Evolutionary conservation across 2,888 invertebrate genomes (phyloP).

Genomic region (Axea sp.): DNA sequence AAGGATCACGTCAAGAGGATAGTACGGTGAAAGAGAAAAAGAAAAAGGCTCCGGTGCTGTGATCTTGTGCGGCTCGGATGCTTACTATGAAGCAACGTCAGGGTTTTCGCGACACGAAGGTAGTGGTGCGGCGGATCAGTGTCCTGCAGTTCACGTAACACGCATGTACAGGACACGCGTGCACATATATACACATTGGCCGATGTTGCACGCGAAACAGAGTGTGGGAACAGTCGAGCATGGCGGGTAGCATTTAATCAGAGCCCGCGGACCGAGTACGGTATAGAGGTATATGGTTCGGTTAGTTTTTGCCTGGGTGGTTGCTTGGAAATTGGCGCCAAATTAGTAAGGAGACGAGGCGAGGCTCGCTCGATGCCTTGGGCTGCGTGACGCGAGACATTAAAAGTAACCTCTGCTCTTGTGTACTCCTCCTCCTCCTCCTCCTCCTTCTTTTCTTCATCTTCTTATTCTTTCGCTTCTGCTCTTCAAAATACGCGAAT

Average conservation of each 20-base stretch:
- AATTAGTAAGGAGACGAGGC: slow-evolving; percentile 79
- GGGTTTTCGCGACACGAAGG: slow-evolving; percentile 78
- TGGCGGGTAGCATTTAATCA: slow-evolving; percentile 79
- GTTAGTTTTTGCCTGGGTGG: slow-evolving; percentile 79
- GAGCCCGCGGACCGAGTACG: slow-evolving; percentile 64
- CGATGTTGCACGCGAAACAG: slow-evolving; percentile 66
- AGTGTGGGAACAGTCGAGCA: slow-evolving; percentile 68
- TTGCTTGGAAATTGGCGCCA: slow-evolving; percentile 79
- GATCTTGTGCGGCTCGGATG: slow-evolving; percentile 63
- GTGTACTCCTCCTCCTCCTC: slow-evolving; percentile 55
- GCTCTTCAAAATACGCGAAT: slow-evolving; percentile 28
- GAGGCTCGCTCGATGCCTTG: slow-evolving; percentile 71
- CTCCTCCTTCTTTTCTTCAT: slow-evolving; percentile 52
- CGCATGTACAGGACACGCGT: slow-evolving; percentile 59
- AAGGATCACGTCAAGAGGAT: slow-evolving; percentile 53
- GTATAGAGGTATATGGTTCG: slow-evolving; percentile 76
- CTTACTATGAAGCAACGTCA: slow-evolving; percentile 57
- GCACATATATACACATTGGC: slow-evolving; percentile 62
- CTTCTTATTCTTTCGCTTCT: slow-evolving; percentile 66
- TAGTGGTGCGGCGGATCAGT: slow-evolving; percentile 46
- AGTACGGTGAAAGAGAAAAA: slow-evolving; percentile 56
- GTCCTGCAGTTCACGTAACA: slow-evolving; percentile 62
- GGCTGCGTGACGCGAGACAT: slow-evolving; percentile 80
- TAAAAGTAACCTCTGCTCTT: slow-evolving; percentile 71
- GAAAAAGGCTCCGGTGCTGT: slow-evolving; percentile 46